These are phyloP conservation scores for Euwallacea similis DNA, from an alignment of 1,140 invertebrate genomes.

Conservation along the genomic window DNA sequence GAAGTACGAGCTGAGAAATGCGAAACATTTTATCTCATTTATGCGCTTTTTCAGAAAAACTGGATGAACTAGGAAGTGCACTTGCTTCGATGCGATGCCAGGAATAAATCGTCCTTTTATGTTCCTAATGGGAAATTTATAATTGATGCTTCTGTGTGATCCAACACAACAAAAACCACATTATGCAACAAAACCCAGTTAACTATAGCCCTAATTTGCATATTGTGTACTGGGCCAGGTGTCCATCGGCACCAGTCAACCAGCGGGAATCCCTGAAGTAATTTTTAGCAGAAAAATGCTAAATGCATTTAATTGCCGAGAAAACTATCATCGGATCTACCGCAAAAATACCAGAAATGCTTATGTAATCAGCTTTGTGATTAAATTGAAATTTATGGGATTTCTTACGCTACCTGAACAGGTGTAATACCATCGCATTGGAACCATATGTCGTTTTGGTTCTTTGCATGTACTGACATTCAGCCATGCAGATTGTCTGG, in stretches of 20 bases:
- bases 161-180: too few species aligned
- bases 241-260: neutral
- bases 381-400: constrained; percentile 5
- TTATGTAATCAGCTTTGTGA: neutral
- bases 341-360: neutral
- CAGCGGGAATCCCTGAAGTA: neutral
- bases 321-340: neutral
- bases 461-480: constrained; percentile 3
- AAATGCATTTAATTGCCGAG: neutral
- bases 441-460: constrained; percentile 12
- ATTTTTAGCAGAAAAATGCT: neutral
- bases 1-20: constrained; percentile 20
- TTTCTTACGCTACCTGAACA: neutral
- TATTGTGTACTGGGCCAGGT: neutral
- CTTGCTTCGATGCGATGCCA: neutral
- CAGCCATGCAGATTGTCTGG: neutral
- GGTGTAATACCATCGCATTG: constrained; percentile 12
- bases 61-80: constrained; percentile 24
- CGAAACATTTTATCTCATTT: constrained; percentile 28
- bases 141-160: neutral
- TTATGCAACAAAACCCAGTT: too few species aligned
- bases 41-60: constrained; percentile 8
- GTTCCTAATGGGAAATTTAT: neutral
- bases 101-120: too few species aligned
- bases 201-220: too few species aligned